A percentile compares a stretch with the other conserved stretches of the same genome.
Conservation (phyloP, 2,888 invertebrate species). For the Catocala nupta region DNA sequence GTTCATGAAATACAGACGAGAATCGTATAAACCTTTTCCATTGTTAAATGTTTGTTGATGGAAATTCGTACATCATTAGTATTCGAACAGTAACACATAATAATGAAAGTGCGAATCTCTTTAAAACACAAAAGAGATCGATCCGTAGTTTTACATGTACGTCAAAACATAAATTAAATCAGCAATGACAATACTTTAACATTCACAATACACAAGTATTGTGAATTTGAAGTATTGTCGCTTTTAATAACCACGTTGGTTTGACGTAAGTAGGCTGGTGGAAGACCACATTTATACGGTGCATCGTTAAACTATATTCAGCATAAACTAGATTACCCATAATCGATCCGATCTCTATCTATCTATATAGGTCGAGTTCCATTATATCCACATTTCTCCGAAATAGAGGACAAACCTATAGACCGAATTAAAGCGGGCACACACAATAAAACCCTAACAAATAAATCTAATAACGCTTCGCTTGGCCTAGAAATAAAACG, state of each 20-base stretch:
- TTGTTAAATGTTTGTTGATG: neutral
- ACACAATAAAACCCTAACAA: too few relatives aligned
- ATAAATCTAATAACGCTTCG: too few relatives aligned
- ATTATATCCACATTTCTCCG: too few relatives aligned
- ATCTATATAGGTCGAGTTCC: too few relatives aligned
- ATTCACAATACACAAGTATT: conserved; percentile 11
- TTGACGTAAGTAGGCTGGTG: neutral
- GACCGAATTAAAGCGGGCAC: too few relatives aligned
- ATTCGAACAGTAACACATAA: neutral
- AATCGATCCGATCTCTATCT: too few relatives aligned
- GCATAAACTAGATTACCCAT: too few relatives aligned
- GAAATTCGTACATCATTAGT: neutral
- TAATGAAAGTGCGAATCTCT: neutral
- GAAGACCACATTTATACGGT: too few relatives aligned
- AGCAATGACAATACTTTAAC: conserved; percentile 13
- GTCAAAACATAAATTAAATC: conserved; percentile 39
- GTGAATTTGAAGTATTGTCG: conserved; percentile 19
- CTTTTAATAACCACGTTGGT: conserved; percentile 3
- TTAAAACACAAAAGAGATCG: too few relatives aligned
- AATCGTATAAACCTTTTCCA: neutral
- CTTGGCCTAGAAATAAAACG: too few relatives aligned
- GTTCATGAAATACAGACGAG: neutral
- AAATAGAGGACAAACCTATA: too few relatives aligned
- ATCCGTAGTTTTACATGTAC: conserved; percentile 9
- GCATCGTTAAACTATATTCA: too few relatives aligned